Evolutionary conservation across 2,888 invertebrate genomes (phyloP), one percentile per base, ranked within the genome.

Genomic region (Augiades crinisus): DNA sequence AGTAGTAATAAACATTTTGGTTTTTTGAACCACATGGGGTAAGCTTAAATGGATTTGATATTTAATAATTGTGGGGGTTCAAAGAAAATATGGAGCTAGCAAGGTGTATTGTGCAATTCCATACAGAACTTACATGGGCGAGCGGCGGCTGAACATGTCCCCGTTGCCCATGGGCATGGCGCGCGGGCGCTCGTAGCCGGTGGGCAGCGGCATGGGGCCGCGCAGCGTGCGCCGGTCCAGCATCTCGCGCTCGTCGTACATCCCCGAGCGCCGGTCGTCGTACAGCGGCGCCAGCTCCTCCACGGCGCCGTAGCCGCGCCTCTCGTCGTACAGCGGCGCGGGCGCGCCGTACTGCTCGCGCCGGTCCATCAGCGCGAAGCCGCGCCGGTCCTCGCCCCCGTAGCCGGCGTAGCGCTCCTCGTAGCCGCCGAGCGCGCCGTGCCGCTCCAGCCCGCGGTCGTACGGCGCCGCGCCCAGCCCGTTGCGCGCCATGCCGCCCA

Each of bases 381-480:
- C 85, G 33, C 88, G 82, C 13, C 88, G 67, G 63, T 89, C 86
- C 56, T 87, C 89, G 2, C 82, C 88, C 13, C 86, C 86, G 60
- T 83, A 83, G 1, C 83, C 79, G 54, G 75, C 79, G 71, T 88
- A 85, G 19, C 88, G 75, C 7, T 19, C 36, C 61, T 88, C 89
- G 56, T 85, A 84, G 10, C 64, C 72, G 51, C 62, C 67, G 54
- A 59, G 58, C 24, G 64, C 38, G 58, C n/a, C n/a, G n/a, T n/a
- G n/a, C n/a, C 81, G 62, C 45, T 78, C 87, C 73, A 76, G 73
- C 27, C 83, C 72, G 52, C 67, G 60, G 30, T 67, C 67, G 49
- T 67, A 67, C 6, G 89, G 83, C 14, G 91, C 90, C 36, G 91
- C 91, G 54, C 91, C 83, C 88, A 91, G 90, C 27, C 88, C 79